phyloP scores from a whole-genome alignment of 2,113 vertebrate species.

The Irena cyanogastra region DNA sequence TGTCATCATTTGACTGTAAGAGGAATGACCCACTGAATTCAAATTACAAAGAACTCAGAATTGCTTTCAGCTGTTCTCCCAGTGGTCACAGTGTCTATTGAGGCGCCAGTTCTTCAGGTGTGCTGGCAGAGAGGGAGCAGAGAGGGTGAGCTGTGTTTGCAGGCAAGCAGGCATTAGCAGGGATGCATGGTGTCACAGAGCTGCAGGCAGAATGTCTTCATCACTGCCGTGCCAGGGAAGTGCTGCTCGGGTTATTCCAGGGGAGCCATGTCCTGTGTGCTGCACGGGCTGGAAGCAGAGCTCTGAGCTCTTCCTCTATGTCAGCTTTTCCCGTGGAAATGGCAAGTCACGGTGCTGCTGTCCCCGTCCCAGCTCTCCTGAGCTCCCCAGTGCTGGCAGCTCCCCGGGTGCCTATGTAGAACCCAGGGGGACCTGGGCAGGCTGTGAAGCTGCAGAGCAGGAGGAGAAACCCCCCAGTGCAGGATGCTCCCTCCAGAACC shows the following conservation, averaged over 20 bases:
- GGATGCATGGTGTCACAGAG: neutral
- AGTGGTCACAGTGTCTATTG: neutral
- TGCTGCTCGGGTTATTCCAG: neutral
- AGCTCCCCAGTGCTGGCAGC: neutral
- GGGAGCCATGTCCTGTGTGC: neutral
- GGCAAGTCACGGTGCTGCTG: accelerated
- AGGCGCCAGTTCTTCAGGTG: neutral
- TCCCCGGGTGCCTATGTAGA: no score
- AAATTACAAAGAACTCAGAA: neutral
- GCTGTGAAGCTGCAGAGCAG: neutral
- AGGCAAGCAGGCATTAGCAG: neutral
- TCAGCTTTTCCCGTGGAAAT: neutral
- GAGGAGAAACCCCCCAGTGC: neutral
- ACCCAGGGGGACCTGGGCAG: neutral
- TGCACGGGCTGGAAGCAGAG: neutral
- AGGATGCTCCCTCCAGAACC: neutral
- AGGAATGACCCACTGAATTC: neutral
- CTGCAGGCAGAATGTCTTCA: neutral
- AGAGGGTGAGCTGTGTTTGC: neutral
- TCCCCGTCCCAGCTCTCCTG: neutral
- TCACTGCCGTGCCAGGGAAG: neutral
- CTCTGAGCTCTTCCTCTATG: neutral
- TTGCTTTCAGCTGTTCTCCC: neutral
- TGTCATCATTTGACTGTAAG: neutral
- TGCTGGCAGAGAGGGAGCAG: neutral